Evolutionary conservation across 2,113 vertebrate genomes (phyloP), one percentile per base, ranked within the genome.

Genomic region (Raja brachyura): DNA sequence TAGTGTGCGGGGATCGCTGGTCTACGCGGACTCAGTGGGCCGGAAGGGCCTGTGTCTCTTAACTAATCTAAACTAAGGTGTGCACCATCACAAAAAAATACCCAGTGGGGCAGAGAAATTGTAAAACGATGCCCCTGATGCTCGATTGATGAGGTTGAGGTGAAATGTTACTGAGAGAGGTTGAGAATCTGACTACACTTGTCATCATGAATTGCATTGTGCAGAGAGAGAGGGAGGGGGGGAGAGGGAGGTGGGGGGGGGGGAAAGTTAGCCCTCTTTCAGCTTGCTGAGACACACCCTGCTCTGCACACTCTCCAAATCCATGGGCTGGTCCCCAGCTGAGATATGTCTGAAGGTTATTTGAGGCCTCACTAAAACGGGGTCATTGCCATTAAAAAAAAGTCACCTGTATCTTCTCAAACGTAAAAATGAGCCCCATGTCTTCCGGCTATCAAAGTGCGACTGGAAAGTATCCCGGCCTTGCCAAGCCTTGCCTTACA

Each of bases 381-480:
- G 68, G 90, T 92, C 68, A 92, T 54, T 74, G 66, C 39, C 90
- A 54, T 92, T 92, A 48, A 48, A 73, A 92, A 39, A 70, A 54
- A 48, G 33, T 54, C 90, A 92, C 90, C 66, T 92, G 90, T 28
- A 14, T 73, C 39, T 73, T 73, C 33, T 92, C 66, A 92, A 92
- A 22, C 28, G 39, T 48, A 73, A 70, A 88, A 74, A 48, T 33
- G 70, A 73, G 33, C 68, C 68, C 11, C 90, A 73, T 48, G 31
- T 28, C 90, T 73, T 92, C 90, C 14, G 66, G 14, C 48, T 92
- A 73, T 92, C 90, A 92, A 92, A 92, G 61, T 66, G 70, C 39
- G 8, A 74, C 90, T 92, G 90, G 90, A 54, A 54, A 28, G 31
- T 54, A 28, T 73, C 20, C 39, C 70, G 28, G 66, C 66, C 31